Evolutionary conservation across 2,113 vertebrate species (phyloP).

Genomic region (Ardeotis arabs): DNA sequence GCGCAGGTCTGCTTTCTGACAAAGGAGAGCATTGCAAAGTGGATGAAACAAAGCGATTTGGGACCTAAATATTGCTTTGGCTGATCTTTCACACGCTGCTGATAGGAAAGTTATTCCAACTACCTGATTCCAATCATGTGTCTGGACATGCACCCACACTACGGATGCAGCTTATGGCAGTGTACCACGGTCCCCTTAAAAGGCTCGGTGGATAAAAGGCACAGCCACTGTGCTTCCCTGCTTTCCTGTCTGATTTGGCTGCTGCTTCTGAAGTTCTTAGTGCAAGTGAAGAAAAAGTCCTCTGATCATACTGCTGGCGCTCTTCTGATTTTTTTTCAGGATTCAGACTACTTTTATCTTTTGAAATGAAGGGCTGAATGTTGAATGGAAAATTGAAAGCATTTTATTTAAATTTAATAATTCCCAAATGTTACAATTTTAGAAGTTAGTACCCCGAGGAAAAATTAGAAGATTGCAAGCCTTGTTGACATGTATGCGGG

Average conservation of each 20-base stretch:
- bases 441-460: background rate
- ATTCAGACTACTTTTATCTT: background rate
- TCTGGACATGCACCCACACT: accelerated
- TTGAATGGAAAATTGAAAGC: background rate
- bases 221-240: accelerated
- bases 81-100: background rate
- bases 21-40: accelerated
- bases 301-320: background rate
- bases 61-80: accelerated
- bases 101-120: background rate
- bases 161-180: background rate
- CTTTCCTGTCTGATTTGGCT: background rate
- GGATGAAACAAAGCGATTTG: accelerated
- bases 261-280: background rate
- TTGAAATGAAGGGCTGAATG: background rate
- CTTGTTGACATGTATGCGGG: background rate
- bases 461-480: constrained; percentile 11
- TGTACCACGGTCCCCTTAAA: accelerated
- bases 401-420: constrained; percentile 47
- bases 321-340: background rate
- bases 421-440: constrained; percentile 28
- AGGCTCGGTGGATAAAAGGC: background rate
- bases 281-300: background rate
- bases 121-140: background rate
- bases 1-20: background rate